A percentile compares a stretch with the other conserved stretches of the same genome.
Conservation (phyloP, 2,113 vertebrate genomes). For the Physeter macrocephalus region DNA sequence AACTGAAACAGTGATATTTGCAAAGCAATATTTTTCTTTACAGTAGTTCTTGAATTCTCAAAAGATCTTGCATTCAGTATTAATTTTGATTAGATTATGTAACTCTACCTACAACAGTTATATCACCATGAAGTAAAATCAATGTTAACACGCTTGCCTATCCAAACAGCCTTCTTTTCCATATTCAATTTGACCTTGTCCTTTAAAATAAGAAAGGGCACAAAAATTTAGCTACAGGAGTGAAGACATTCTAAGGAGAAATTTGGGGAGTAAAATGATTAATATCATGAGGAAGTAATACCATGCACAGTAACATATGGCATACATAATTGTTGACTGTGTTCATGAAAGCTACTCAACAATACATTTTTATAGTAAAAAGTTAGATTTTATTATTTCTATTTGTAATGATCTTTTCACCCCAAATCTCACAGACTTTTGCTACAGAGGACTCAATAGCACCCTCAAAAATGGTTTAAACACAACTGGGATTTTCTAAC, state of each 20-base stretch:
- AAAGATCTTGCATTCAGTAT: neutral
- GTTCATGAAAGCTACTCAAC: neutral
- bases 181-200: neutral
- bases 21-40: neutral
- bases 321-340: neutral
- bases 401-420: neutral
- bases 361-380: neutral
- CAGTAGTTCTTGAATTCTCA: neutral
- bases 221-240: neutral
- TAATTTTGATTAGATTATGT: conserved; percentile 10
- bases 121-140: conserved; percentile 45
- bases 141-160: neutral
- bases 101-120: neutral
- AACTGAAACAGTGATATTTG: neutral
- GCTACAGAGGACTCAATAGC: neutral
- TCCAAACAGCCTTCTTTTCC: neutral
- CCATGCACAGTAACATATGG: neutral
- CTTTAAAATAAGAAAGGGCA: conserved; percentile 14
- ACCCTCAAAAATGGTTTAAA: neutral
- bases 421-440: neutral
- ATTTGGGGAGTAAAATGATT: neutral
- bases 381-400: neutral
- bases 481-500: neutral
- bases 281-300: neutral
- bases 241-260: neutral